These are phyloP conservation scores for Petrocephalus schoutedeni DNA, from an alignment of 2,797 vertebrate genomes.

Conservation along the genomic window DNA sequence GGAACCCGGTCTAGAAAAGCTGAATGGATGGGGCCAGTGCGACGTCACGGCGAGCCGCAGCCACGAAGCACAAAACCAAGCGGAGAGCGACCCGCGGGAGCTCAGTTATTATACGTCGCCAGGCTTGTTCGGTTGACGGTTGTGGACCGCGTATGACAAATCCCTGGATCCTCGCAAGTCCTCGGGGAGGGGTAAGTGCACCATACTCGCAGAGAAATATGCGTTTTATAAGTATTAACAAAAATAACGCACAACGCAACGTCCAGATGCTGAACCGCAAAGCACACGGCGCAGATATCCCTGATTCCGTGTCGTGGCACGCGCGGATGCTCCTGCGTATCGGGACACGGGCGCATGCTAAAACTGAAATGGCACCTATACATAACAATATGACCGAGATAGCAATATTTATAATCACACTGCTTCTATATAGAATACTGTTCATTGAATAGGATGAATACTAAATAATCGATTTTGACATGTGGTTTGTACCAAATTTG, in stretches of 20 bases:
- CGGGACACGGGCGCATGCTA: background rate
- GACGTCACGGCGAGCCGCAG: constrained; percentile 66
- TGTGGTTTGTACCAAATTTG: background rate
- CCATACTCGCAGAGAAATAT: background rate
- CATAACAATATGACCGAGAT: background rate
- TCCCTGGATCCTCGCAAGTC: constrained; percentile 33
- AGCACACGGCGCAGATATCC: background rate
- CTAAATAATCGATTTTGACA: background rate
- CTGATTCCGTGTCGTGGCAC: constrained; percentile 13
- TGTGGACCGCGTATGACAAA: constrained; percentile 41
- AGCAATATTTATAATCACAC: background rate
- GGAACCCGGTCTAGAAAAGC: constrained; percentile 48
- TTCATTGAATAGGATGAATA: background rate
- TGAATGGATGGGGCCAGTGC: constrained; percentile 63
- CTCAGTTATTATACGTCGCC: constrained; percentile 52
- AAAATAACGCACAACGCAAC: background rate
- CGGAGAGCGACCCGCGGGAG: constrained; percentile 42
- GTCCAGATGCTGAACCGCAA: background rate
- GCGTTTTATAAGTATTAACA: background rate
- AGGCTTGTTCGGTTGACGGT: constrained; percentile 47
- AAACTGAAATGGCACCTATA: background rate
- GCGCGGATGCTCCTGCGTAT: background rate
- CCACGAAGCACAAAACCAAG: constrained; percentile 58
- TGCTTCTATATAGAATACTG: background rate
- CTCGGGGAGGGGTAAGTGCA: constrained; percentile 23